phyloP scores from a whole-genome alignment of 2,113 vertebrate species.

The Cyprichromis sp. region DNA sequence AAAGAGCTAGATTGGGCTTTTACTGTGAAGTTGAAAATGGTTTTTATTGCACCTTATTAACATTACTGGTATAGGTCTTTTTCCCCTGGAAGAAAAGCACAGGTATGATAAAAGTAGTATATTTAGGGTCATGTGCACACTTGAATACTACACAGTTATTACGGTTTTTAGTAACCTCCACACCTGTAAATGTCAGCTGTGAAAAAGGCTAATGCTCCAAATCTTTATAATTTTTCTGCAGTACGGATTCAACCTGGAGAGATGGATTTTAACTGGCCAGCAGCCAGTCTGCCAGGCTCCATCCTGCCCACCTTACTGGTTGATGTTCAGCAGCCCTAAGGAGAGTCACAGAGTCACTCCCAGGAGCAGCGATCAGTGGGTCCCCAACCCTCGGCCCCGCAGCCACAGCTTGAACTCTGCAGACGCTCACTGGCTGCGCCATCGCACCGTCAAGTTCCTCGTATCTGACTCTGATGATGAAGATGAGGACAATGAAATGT shows the following conservation, averaged over 20 bases:
- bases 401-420: conserved; percentile 72
- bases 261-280: conserved; percentile 73
- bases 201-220: not conserved
- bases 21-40: not conserved
- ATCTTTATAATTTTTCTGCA: conserved; percentile 15
- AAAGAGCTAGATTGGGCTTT: not conserved
- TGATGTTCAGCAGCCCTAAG: conserved; percentile 67
- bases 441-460: conserved; percentile 35
- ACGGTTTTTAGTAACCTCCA: not conserved
- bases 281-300: conserved; percentile 36
- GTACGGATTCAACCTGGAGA: conserved; percentile 87
- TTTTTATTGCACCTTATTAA: not conserved
- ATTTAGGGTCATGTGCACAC: not conserved
- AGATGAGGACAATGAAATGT: conserved; percentile 60
- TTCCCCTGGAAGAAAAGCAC: not conserved
- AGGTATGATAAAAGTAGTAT: not conserved
- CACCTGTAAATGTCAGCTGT: not conserved
- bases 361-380: not conserved
- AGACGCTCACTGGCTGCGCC: not conserved
- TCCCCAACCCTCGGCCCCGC: conserved; percentile 40
- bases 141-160: not conserved
- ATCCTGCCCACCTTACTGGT: conserved; percentile 85
- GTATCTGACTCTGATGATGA: conserved; percentile 61
- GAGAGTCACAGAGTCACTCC: not conserved
- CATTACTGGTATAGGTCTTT: not conserved